Base-by-base conservation (phyloP, 2,113 vertebrate species). In the Bucco capensis region DNA sequence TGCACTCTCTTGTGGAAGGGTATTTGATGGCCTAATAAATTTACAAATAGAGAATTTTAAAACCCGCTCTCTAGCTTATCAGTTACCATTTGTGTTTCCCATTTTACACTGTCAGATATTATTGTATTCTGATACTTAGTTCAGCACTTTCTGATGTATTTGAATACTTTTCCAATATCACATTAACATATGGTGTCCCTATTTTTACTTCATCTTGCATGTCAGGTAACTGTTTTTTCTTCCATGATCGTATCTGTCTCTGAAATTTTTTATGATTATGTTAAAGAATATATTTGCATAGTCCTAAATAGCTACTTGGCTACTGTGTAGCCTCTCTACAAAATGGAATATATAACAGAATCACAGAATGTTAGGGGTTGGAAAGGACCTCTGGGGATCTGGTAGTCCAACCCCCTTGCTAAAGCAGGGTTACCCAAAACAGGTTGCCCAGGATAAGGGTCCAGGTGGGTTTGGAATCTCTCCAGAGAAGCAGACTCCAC, bases 161-260 rank as follows among this genome's bases (percentile, higher is more conserved):
- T 51, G 61, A 83, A 74, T 62, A n/a, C 47, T 83, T 73, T 61
- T 79, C 42, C 69, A 67, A 22, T 33, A 67, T 49, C 79, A 64
- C 18, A 0, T 6, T 53, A 57, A 54, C 73, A 49, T 71, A 76
- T 51, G 88, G 51, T 77, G n/a, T 90, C 79, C 44, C 49, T 83
- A 86, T 66, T 94, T 91, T 91, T 91, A 81, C 76, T 78, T 81
- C 46, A 67, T 86, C 61, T 83, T 67, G 12, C 38, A 49, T 56
- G 38, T 80, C 82, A 94, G 61, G 47, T 42, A 42, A 66, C 66
- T 87, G 46, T 80, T 91, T 75, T 73, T 82, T 31, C 66, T 94
- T 87, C 58, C 37, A 24, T 40, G 30, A 83, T 93, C 70, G 11
- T 58, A 51, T 38, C 17, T 62, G 25, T 51, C 42, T 73, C 62